These are phyloP conservation scores for Sylvia atricapilla DNA, from an alignment of 2,113 vertebrate species.

Conservation along the genomic window DNA sequence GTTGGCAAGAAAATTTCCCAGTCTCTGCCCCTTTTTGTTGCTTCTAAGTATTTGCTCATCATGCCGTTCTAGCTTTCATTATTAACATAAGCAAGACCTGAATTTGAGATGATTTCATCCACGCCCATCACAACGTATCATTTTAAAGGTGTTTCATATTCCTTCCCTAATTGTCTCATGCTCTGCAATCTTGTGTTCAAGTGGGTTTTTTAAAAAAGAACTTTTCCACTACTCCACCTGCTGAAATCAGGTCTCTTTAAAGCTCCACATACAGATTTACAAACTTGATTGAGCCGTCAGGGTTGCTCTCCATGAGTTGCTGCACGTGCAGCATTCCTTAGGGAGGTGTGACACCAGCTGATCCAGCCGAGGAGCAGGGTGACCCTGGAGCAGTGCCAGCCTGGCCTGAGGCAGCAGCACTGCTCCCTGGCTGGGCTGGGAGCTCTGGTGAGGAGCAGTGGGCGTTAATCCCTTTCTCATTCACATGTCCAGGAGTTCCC, in stretches of 20 bases:
- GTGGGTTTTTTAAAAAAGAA: neutral
- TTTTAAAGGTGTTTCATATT: neutral
- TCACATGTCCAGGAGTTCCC: neutral
- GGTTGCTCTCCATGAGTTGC: neutral
- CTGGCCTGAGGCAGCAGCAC: neutral
- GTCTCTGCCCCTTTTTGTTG: neutral
- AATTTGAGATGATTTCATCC: neutral
- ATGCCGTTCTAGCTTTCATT: neutral
- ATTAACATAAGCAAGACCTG: neutral
- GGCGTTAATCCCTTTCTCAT: neutral
- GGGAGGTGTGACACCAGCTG: neutral
- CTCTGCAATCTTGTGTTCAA: neutral
- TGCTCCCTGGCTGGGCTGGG: neutral
- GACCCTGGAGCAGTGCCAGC: neutral
- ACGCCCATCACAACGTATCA: rapidly evolving
- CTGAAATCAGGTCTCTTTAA: neutral
- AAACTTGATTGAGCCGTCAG: neutral
- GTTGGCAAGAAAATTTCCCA: neutral
- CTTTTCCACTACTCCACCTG: neutral
- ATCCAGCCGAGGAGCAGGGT: neutral
- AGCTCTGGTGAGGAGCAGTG: neutral
- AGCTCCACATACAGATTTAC: neutral
- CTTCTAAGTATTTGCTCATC: neutral
- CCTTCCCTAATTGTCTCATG: neutral
- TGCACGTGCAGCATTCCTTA: neutral